Base-by-base conservation (phyloP, 2,113 vertebrate species). In the Chelonoidis abingdonii region DNA sequence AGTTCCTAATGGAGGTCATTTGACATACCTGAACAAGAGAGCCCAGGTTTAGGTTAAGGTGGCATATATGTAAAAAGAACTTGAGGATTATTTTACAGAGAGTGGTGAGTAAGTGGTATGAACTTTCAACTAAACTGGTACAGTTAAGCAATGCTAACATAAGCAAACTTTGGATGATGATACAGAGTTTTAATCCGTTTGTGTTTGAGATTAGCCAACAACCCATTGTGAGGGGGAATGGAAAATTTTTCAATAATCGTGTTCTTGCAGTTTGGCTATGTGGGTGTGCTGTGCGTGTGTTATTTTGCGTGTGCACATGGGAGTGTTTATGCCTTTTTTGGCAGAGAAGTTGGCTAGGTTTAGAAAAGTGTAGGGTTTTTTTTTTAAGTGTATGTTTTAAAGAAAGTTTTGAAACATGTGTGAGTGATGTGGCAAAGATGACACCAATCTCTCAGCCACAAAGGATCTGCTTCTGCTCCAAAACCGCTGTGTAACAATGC, bases 1-100 rank as follows among this genome's bases (percentile, higher is more conserved):
- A 97, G 95, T 95, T 95, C 92, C 89, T 97, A 97, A 97, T 93
- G 97, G 97, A 95, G 97, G 96, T 95, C 93, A 97, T 95, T 88
- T 95, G 53, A 25, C 79, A 93, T 83, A 38, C n/a, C 89, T 94
- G 92, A 97, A 97, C 92, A 94, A 91, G 95, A n/a, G 65, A 96
- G 65, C 94, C 94, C 62, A 88, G 95, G 92, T 95, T 1, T 8
- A 97, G 93, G 85, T 96, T 92, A 95, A 94, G 81, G 84, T 49
- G 0, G 86, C 95, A 94, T 94, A 94, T 79, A 82, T 91, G 94
- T 92, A 96, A 97, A 97, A 97, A 96, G 96, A 97, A 97, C 96
- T 97, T 94, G 90, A 95, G 94, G 95, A 95, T 96, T 96, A 95
- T 96, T 97, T 97, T 95, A 97, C 95, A 95, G 89, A 83, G 59